Conservation (phyloP, 1,140 invertebrate species). For the Temnothorax longispinosus region DNA sequence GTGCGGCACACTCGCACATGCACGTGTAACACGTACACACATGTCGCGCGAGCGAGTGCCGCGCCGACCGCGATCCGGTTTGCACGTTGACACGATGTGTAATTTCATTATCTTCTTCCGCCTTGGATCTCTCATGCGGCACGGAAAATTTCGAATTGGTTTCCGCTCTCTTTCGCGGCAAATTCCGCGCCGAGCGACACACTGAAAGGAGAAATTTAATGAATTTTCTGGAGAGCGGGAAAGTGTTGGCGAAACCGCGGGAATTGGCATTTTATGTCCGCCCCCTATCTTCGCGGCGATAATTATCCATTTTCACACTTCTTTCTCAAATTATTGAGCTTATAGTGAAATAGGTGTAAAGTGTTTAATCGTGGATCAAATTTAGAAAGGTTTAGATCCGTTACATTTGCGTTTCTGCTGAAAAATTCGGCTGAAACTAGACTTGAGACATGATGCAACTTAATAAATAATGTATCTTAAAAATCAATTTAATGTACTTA, state of each 20-base stretch:
- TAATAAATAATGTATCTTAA: background rate
- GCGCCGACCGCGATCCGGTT: slow-evolving; percentile 23
- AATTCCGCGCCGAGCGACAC: slow-evolving; percentile 7
- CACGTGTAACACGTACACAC: background rate
- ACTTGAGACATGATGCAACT: background rate
- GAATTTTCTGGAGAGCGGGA: slow-evolving; percentile 24
- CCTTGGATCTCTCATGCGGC: slow-evolving; percentile 50
- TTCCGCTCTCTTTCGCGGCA: slow-evolving; percentile 35
- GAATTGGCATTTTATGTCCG: slow-evolving; percentile 14
- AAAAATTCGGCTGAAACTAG: background rate
- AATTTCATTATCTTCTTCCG: slow-evolving; percentile 53
- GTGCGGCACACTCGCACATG: background rate
- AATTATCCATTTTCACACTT: background rate
- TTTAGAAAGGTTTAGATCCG: background rate
- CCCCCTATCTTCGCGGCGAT: background rate
- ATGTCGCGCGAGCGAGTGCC: background rate
- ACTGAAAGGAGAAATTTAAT: slow-evolving; percentile 38
- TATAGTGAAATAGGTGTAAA: background rate
- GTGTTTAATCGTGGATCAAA: background rate
- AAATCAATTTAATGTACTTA: background rate
- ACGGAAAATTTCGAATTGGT: slow-evolving; percentile 46
- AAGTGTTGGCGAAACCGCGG: slow-evolving; percentile 10
- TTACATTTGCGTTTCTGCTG: background rate
- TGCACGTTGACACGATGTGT: slow-evolving; percentile 56
- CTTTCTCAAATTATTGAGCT: background rate